Percentiles rank a stretch among this genome's conserved stretches.
Evolutionary conservation across 2,888 invertebrate genomes (phyloP).

Genomic region (Gastrophysa polygoni): DNA sequence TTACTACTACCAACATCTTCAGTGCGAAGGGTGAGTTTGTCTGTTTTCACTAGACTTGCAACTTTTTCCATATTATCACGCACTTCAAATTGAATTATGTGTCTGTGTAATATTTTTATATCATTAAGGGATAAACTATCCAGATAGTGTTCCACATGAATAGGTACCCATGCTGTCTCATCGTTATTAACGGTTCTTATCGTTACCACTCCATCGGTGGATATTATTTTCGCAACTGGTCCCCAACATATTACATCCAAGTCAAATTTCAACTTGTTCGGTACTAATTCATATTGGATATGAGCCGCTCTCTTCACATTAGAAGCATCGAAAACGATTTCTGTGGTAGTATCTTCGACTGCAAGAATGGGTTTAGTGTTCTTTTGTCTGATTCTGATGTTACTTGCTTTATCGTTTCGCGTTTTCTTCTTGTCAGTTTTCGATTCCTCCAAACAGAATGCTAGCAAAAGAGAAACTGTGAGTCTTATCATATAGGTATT

Average conservation of each 20-base stretch:
- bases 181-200: conserved; percentile 36
- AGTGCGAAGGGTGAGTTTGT: background rate
- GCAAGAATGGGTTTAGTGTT: conserved; percentile 4
- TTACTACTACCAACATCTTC: conserved; percentile 4
- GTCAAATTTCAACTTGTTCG: conserved; percentile 37
- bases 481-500: conserved; percentile 31
- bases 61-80: conserved; percentile 23
- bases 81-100: conserved; percentile 37
- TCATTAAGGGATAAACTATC: conserved; percentile 35
- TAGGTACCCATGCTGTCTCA: conserved; percentile 39
- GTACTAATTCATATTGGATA: conserved; percentile 42
- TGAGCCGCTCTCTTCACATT: conserved; percentile 30
- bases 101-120: conserved; percentile 30
- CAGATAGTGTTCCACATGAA: conserved; percentile 39
- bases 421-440: conserved; percentile 14
- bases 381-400: conserved; percentile 7
- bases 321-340: conserved; percentile 29
- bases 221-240: conserved; percentile 36
- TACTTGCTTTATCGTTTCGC: conserved; percentile 14
- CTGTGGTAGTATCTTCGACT: conserved; percentile 12
- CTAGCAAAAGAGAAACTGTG: conserved; percentile 35
- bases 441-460: conserved; percentile 22
- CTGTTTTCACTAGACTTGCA: conserved; percentile 17
- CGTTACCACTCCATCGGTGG: conserved; percentile 29
- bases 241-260: conserved; percentile 44